Evolutionary conservation across 1,140 invertebrate genomes (phyloP).

Genomic region (Alviniconcha marisindica): DNA sequence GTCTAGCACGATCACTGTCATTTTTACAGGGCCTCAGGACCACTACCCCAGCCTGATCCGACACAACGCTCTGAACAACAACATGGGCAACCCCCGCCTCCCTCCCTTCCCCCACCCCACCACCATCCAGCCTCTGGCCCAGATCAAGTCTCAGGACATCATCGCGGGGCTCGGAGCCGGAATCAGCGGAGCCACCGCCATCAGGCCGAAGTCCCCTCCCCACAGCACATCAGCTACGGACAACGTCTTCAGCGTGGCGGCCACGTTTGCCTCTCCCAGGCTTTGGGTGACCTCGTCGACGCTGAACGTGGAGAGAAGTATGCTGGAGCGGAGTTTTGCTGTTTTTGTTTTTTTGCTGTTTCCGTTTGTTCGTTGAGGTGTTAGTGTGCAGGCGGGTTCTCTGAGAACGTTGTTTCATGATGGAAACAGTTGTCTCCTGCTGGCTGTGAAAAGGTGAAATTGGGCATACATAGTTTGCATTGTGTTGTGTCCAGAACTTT

Average conservation of each 20-base stretch:
- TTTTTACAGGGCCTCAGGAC: constrained; percentile 58
- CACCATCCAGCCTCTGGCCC: constrained; percentile 87
- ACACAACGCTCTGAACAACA: constrained; percentile 79
- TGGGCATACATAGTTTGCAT: too few relatives aligned
- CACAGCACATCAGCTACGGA: constrained; percentile 55
- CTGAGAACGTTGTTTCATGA: neutral
- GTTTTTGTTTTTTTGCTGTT: neutral
- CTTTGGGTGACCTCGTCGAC: constrained; percentile 82
- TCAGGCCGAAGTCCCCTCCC: constrained; percentile 78
- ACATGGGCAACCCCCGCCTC: constrained; percentile 84
- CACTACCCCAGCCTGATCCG: constrained; percentile 83
- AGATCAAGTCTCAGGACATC: constrained; percentile 85
- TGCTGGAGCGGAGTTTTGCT: constrained; percentile 8
- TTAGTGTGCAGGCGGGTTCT: too few relatives aligned
- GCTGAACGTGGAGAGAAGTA: constrained; percentile 70
- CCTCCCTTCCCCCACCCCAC: constrained; percentile 92
- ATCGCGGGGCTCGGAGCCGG: constrained; percentile 64
- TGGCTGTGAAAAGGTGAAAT: too few relatives aligned
- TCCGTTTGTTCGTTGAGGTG: neutral
- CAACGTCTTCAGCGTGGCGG: constrained; percentile 82
- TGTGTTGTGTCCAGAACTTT: too few relatives aligned
- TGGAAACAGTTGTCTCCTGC: too few relatives aligned
- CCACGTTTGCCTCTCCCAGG: constrained; percentile 86
- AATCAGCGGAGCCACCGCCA: constrained; percentile 35
- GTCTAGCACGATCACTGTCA: neutral